Evolutionary conservation across 2,113 vertebrate genomes (phyloP).

Genomic region (Scortum barcoo): DNA sequence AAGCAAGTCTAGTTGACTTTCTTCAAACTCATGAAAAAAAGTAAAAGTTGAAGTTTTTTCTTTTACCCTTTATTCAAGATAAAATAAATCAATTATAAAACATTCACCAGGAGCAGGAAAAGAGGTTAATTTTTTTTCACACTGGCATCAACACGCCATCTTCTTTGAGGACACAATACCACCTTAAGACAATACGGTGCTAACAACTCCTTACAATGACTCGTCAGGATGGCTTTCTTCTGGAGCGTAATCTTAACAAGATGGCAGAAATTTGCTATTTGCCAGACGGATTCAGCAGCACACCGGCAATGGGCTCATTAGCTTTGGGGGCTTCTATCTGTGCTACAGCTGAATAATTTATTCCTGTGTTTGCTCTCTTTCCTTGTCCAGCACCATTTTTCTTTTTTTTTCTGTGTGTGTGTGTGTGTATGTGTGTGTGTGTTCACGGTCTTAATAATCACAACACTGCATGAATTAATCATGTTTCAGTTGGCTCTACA

Average conservation of each 20-base stretch:
- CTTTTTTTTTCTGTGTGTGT: no score
- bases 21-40: no score
- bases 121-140: background rate
- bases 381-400: slow-evolving; percentile 31
- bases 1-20: no score
- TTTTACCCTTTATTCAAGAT: background rate
- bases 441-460: slow-evolving; percentile 47
- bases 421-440: no score
- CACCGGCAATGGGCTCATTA: slow-evolving; percentile 58
- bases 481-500: slow-evolving; percentile 31
- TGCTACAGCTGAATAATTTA: slow-evolving; percentile 52
- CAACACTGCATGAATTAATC: slow-evolving; percentile 59
- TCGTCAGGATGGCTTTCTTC: slow-evolving; percentile 30
- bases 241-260: slow-evolving; percentile 25
- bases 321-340: slow-evolving; percentile 68
- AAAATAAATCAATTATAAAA: no score
- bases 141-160: background rate
- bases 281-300: slow-evolving; percentile 39
- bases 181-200: background rate
- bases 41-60: no score
- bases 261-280: slow-evolving; percentile 25
- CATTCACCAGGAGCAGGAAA: background rate
- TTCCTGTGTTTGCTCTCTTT: slow-evolving; percentile 46
- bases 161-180: background rate
- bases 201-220: background rate